These are phyloP conservation scores for Bemisia tabaci DNA, from an alignment of 1,140 invertebrate species.

Conservation along the genomic window DNA sequence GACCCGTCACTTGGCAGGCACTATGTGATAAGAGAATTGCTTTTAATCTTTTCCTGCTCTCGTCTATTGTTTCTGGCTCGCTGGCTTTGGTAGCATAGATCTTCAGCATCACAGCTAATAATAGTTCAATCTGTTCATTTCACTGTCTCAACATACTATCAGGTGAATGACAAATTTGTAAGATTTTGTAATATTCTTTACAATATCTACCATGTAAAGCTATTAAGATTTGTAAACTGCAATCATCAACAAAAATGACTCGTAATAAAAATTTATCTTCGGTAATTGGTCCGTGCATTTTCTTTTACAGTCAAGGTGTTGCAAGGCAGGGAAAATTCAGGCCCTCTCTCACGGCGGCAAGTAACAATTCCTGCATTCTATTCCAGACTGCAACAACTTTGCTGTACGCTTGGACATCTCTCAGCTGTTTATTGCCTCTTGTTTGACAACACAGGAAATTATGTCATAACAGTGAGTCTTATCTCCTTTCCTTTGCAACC, in stretches of 20 bases:
- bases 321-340: slow-evolving; percentile 52
- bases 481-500: no score
- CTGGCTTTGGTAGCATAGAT: no score
- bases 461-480: slow-evolving; percentile 75
- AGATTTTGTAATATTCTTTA: slow-evolving; percentile 4
- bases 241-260: no score
- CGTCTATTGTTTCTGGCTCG: no score
- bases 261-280: background rate
- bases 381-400: slow-evolving; percentile 54
- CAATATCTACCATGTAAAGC: no score
- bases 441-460: slow-evolving; percentile 85
- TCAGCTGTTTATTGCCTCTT: slow-evolving; percentile 92
- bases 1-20: no score
- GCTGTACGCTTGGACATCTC: slow-evolving; percentile 81
- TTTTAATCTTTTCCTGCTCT: no score
- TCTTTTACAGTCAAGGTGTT: slow-evolving; percentile 44
- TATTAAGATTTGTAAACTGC: no score
- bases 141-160: background rate
- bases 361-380: slow-evolving; percentile 58
- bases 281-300: slow-evolving; percentile 14
- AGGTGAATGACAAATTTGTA: slow-evolving; percentile 4
- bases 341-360: slow-evolving; percentile 41
- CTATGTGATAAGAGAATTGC: no score
- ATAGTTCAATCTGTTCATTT: no score
- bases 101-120: no score